phyloP scores from a whole-genome alignment of 2,888 invertebrate genomes.

The Agrypnus murinus region DNA sequence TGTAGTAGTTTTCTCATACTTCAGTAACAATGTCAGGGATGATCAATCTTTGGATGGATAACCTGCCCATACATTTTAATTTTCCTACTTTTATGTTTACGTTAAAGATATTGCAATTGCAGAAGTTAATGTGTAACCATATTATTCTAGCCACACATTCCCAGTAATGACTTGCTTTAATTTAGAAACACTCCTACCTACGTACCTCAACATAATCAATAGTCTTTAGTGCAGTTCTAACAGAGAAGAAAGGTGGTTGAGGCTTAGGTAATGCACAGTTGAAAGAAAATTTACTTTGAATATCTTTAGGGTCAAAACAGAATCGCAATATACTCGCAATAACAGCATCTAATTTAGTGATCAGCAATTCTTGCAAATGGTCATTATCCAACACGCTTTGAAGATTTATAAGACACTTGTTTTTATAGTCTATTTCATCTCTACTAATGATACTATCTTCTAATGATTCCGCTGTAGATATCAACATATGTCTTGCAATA shows the following conservation, averaged over 20 bases:
- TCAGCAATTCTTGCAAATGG: conserved; percentile 64
- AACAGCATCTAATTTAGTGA: conserved; percentile 70
- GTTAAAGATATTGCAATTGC: no score
- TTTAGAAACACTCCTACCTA: no score
- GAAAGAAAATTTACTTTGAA: conserved; percentile 64
- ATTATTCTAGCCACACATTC: no score
- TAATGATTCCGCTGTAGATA: conserved; percentile 57
- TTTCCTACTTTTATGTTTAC: no score
- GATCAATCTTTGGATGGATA: no score
- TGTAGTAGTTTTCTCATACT: no score
- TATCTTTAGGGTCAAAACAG: conserved; percentile 69
- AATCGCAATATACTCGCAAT: conserved; percentile 67
- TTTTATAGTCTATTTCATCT: conserved; percentile 59
- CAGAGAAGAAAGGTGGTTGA: conserved; percentile 70
- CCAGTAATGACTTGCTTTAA: no score
- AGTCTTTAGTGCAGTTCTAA: conserved; percentile 68
- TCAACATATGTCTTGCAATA: conserved; percentile 54
- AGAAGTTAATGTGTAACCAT: no score
- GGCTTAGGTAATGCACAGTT: conserved; percentile 65
- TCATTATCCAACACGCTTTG: conserved; percentile 61
- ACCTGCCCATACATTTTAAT: no score
- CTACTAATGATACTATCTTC: conserved; percentile 59
- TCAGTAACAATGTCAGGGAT: no score
- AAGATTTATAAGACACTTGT: conserved; percentile 61
- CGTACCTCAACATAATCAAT: conserved; percentile 72